These are phyloP conservation scores for Rhingia campestris DNA, from an alignment of 2,888 invertebrate species.

Conservation along the genomic window DNA sequence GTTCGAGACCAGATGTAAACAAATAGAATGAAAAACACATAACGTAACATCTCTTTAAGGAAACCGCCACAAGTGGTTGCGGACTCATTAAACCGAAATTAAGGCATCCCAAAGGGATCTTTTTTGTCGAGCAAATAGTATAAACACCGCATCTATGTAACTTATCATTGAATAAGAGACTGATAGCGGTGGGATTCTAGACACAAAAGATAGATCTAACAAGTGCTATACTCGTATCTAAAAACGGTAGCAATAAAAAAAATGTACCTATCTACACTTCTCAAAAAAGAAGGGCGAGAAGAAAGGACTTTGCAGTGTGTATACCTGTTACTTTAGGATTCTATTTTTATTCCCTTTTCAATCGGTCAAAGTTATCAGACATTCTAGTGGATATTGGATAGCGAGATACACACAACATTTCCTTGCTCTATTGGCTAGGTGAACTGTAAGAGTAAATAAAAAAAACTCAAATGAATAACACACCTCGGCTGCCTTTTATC, in stretches of 20 bases:
- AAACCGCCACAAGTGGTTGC: conserved; percentile 58
- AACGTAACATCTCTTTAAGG: background rate
- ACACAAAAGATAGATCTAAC: conserved; percentile 19
- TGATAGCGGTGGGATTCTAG: conserved; percentile 41
- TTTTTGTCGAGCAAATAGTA: conserved; percentile 51
- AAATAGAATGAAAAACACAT: conserved; percentile 3
- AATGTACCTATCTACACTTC: background rate
- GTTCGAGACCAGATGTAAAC: conserved; percentile 55
- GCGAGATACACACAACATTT: background rate
- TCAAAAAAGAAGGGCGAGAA: background rate
- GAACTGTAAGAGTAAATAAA: conserved; percentile 12
- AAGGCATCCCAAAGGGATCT: conserved; percentile 1
- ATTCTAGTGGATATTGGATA: background rate
- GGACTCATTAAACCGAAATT: conserved; percentile 61
- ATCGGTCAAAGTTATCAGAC: conserved; percentile 28
- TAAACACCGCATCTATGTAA: conserved; percentile 26
- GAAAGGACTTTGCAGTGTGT: conserved; percentile 19
- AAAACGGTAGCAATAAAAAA: conserved; percentile 61
- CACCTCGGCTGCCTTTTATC: conserved; percentile 9
- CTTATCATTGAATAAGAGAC: conserved; percentile 16
- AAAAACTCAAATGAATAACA: conserved; percentile 20
- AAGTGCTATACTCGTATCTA: conserved; percentile 16
- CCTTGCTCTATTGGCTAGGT: conserved; percentile 15
- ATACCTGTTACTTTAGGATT: conserved; percentile 54
- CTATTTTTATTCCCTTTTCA: conserved; percentile 45